Evolutionary conservation across 2,797 vertebrate genomes (phyloP).

Genomic region (Muraenolepis orangiensis): DNA sequence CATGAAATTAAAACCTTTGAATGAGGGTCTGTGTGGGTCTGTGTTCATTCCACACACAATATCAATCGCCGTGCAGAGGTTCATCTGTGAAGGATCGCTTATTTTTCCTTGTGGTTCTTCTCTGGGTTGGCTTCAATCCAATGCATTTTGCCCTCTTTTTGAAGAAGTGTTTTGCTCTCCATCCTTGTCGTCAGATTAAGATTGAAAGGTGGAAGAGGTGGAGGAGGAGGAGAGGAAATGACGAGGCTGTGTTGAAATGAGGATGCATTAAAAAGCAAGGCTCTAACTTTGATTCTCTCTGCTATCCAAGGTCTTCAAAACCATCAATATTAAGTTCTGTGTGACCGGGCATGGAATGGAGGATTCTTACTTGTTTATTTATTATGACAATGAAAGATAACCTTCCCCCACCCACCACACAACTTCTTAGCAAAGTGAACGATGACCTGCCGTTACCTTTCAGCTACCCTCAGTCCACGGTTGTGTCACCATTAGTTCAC

Average conservation of each 20-base stretch:
- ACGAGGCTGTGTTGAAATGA: slow-evolving; percentile 12
- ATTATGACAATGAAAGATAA: not conserved
- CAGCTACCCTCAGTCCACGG: too few species aligned
- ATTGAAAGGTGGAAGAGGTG: slow-evolving; percentile 6
- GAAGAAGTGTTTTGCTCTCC: slow-evolving; percentile 1
- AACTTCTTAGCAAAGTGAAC: too few species aligned
- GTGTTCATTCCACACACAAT: slow-evolving; percentile 38
- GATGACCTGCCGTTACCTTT: too few species aligned
- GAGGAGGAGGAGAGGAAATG: slow-evolving; percentile 7
- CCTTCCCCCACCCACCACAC: too few species aligned
- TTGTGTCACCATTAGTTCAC: too few species aligned
- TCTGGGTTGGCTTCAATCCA: not conserved
- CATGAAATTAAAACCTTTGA: slow-evolving; percentile 21
- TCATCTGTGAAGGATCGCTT: slow-evolving; percentile 26
- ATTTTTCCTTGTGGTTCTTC: not conserved
- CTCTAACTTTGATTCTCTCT: not conserved
- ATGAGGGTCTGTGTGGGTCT: slow-evolving; percentile 24
- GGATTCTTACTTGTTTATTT: too few species aligned
- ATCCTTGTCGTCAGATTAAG: slow-evolving; percentile 14
- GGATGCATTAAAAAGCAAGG: not conserved
- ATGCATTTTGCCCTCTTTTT: not conserved
- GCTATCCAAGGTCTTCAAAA: not conserved
- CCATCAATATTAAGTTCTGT: not conserved
- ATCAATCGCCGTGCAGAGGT: slow-evolving; percentile 47
- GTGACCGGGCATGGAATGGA: too few species aligned